A percentile compares a stretch with the other conserved stretches of the same genome.
phyloP scores from a whole-genome alignment of 1,140 invertebrate genomes.

The Heliconius hewitsoni region DNA sequence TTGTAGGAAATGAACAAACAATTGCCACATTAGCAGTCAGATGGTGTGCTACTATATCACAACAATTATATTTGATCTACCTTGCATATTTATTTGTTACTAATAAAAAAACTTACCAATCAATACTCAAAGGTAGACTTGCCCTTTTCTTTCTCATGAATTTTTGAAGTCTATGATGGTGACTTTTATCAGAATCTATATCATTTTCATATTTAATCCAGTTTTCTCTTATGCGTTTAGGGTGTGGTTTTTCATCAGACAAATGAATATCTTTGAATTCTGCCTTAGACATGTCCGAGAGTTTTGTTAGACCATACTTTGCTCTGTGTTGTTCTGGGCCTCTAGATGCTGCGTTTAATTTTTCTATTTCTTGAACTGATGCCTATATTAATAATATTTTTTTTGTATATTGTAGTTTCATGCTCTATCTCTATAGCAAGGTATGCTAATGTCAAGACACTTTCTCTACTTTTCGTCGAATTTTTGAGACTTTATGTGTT shows the following conservation, averaged over 20 bases:
- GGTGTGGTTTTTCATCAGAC: conserved; percentile 58
- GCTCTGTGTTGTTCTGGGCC: conserved; percentile 82
- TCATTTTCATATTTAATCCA: conserved; percentile 29
- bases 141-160: conserved; percentile 55
- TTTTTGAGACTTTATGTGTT: too few species aligned
- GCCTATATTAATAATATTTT: conserved; percentile 66
- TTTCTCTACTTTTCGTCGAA: too few species aligned
- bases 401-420: not conserved
- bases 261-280: conserved; percentile 85
- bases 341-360: conserved; percentile 82
- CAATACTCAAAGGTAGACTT: conserved; percentile 62
- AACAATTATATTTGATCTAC: too few species aligned
- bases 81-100: too few species aligned
- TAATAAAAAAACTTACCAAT: conserved; percentile 64
- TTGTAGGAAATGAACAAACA: too few species aligned
- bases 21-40: too few species aligned
- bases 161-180: conserved; percentile 53
- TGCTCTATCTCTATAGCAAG: not conserved
- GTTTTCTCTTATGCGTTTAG: conserved; percentile 24
- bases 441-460: too few species aligned
- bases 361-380: conserved; percentile 83
- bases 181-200: conserved; percentile 33
- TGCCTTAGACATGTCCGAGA: conserved; percentile 87
- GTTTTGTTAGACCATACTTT: conserved; percentile 87
- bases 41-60: too few species aligned